Evolutionary conservation across 2,113 vertebrate genomes (phyloP).

Genomic region (Hydrolagus affinis): DNA sequence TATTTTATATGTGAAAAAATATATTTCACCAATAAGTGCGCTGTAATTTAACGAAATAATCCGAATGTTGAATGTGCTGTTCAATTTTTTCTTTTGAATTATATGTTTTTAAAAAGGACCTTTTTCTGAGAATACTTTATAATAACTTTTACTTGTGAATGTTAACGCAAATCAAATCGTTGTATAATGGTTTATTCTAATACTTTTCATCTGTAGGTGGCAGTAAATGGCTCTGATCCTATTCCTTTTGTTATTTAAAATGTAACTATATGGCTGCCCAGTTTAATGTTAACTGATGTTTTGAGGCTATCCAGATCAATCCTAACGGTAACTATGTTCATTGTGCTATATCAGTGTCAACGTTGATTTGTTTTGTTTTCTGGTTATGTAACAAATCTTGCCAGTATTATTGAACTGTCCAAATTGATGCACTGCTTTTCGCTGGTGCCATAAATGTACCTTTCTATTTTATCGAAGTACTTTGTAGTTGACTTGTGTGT

Average conservation of each 20-base stretch:
- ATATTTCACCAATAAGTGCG: too few species aligned
- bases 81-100: too few species aligned
- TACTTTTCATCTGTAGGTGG: conserved; percentile 10
- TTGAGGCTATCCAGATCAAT: neutral
- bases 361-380: neutral
- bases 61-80: too few species aligned
- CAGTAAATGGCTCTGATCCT: conserved; percentile 1
- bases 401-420: neutral
- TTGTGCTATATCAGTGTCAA: neutral
- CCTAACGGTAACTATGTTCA: neutral
- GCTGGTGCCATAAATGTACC: neutral
- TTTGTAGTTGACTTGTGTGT: neutral
- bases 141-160: too few species aligned
- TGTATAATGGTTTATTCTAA: too few species aligned
- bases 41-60: too few species aligned
- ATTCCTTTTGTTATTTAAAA: neutral
- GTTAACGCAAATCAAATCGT: too few species aligned
- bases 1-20: too few species aligned
- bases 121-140: too few species aligned
- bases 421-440: neutral
- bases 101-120: too few species aligned
- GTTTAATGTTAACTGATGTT: neutral
- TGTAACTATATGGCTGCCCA: neutral
- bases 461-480: too few species aligned
- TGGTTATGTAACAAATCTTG: neutral